A percentile compares a stretch with the other conserved stretches of the same genome.
These are phyloP conservation scores for Hypanus sabinus DNA, from an alignment of 2,113 vertebrate species.

Conservation along the genomic window DNA sequence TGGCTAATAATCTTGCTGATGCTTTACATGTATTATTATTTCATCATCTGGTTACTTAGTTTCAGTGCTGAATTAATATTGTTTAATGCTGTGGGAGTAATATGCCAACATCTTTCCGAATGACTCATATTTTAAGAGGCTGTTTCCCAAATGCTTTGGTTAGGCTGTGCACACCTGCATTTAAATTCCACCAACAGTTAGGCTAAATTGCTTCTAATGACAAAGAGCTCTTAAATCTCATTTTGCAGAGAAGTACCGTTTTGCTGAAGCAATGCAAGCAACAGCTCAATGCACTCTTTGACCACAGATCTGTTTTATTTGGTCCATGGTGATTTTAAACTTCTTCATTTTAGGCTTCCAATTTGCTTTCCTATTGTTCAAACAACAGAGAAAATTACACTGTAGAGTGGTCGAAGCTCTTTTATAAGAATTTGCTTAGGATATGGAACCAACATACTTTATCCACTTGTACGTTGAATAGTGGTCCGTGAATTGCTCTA, in stretches of 20 bases:
- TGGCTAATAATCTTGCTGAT: background rate
- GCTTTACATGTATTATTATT: background rate
- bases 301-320: background rate
- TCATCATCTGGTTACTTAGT: background rate
- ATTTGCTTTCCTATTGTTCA: slow-evolving; percentile 7
- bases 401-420: too few species aligned
- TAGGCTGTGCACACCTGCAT: background rate
- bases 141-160: background rate
- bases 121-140: slow-evolving; percentile 3
- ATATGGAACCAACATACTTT: background rate
- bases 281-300: background rate
- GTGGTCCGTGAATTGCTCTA: background rate
- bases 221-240: background rate
- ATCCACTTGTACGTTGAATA: background rate
- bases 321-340: background rate
- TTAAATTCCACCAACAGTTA: background rate
- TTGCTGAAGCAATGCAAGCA: background rate
- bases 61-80: slow-evolving; percentile 11
- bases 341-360: background rate
- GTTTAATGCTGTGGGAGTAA: slow-evolving; percentile 8
- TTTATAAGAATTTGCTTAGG: background rate
- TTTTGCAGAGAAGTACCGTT: background rate
- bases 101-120: background rate
- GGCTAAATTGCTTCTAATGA: background rate
- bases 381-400: too few species aligned